phyloP scores from a whole-genome alignment of 2,888 invertebrate genomes.

The Plebejus argus region DNA sequence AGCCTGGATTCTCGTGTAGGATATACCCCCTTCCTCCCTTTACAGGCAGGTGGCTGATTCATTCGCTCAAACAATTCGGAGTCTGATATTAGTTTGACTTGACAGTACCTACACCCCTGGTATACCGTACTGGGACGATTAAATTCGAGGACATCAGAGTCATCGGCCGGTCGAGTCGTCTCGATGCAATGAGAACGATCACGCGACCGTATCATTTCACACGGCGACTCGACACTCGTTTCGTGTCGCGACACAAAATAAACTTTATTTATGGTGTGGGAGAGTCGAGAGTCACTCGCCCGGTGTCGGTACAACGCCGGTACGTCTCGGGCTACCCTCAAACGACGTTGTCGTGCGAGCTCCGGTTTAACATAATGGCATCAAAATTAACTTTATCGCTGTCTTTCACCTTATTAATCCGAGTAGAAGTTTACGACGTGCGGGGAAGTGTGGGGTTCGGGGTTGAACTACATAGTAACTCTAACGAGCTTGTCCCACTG shows the following conservation, averaged over 20 bases:
- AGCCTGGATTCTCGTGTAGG: too few species aligned
- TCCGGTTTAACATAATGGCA: conserved; percentile 40
- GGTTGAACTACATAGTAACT: background rate
- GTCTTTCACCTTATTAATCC: conserved; percentile 43
- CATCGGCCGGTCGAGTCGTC: conserved; percentile 49
- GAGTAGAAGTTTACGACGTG: conserved; percentile 30
- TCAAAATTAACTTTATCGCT: conserved; percentile 51
- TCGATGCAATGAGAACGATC: conserved; percentile 59
- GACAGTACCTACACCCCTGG: too few species aligned
- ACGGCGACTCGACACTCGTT: conserved; percentile 68
- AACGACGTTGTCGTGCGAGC: conserved; percentile 42
- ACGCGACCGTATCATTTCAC: conserved; percentile 76
- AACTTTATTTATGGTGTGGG: conserved; percentile 48
- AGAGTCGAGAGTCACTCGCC: conserved; percentile 39
- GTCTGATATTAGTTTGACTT: background rate
- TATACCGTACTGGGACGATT: background rate
- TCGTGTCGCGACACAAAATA: conserved; percentile 47
- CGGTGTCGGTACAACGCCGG: conserved; percentile 49
- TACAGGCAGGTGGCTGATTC: too few species aligned
- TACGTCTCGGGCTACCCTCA: conserved; percentile 33
- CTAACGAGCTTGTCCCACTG: background rate
- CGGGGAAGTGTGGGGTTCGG: background rate
- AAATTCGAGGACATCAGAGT: conserved; percentile 44
- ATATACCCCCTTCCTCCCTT: too few species aligned
- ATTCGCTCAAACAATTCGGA: too few species aligned